phyloP scores from a whole-genome alignment of 2,797 vertebrate genomes.

The Diplodus puntazzo region DNA sequence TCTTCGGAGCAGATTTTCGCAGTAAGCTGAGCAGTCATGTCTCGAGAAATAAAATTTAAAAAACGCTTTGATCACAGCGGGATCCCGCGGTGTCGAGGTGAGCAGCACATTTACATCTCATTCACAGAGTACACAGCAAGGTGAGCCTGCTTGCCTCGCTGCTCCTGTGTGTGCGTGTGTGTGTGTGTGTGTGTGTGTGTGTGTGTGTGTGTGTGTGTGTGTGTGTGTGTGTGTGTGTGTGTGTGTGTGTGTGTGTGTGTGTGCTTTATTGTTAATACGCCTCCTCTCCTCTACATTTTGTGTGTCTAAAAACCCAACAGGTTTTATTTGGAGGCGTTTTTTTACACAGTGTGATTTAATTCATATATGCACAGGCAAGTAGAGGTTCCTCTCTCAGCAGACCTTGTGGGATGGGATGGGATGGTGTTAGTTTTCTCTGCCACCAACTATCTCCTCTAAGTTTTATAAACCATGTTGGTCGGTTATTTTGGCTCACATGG shows the following conservation, averaged over 20 bases:
- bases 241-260: neutral
- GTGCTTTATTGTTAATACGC: slow-evolving; percentile 16
- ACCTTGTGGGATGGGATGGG: neutral
- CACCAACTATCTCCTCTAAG: neutral
- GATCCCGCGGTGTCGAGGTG: slow-evolving; percentile 48
- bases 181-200: slow-evolving; percentile 13
- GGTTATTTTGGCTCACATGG: slow-evolving; percentile 17
- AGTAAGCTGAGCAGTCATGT: slow-evolving; percentile 52
- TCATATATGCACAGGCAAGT: neutral
- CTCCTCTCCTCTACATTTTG: neutral
- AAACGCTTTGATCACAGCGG: slow-evolving; percentile 76
- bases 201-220: too few relatives aligned
- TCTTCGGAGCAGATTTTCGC: slow-evolving; percentile 56
- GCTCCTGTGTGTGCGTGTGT: neutral
- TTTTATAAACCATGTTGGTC: slow-evolving; percentile 13
- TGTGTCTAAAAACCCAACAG: slow-evolving; percentile 17
- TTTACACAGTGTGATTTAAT: neutral
- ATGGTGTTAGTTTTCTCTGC: slow-evolving; percentile 17
- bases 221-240: neutral
- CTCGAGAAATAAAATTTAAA: slow-evolving; percentile 12
- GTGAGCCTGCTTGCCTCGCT: slow-evolving; percentile 49
- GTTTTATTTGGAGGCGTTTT: slow-evolving; percentile 4
- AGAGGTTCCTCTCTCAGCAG: slow-evolving; percentile 1
- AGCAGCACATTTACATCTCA: slow-evolving; percentile 74
- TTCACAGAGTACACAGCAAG: slow-evolving; percentile 64